A percentile compares a stretch with the other conserved stretches of the same genome.
phyloP scores from a whole-genome alignment of 1,140 invertebrate species.

The Platorchestia sp. region DNA sequence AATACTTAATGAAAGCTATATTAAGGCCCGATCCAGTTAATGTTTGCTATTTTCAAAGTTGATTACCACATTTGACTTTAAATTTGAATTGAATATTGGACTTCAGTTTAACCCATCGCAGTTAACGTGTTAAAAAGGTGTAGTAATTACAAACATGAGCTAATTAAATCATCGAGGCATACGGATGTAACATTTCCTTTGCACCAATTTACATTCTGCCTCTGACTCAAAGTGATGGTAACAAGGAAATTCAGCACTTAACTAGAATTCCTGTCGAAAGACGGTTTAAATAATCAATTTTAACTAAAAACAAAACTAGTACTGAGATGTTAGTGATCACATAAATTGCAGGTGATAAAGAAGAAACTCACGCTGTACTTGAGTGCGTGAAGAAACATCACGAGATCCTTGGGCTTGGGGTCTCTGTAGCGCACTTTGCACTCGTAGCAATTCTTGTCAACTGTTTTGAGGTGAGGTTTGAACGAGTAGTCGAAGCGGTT shows the following conservation, averaged over 20 bases:
- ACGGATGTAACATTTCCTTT: background rate
- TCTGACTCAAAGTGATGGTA: background rate
- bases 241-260: background rate
- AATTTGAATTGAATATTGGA: too few relatives aligned
- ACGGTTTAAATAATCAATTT: background rate
- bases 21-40: too few relatives aligned
- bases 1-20: too few relatives aligned
- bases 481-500: conserved; percentile 72
- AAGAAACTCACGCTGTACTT: conserved; percentile 80
- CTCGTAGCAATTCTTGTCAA: conserved; percentile 91
- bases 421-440: conserved; percentile 92
- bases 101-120: too few relatives aligned
- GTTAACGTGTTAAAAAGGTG: too few relatives aligned
- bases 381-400: conserved; percentile 96
- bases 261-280: background rate
- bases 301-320: too few relatives aligned
- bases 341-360: background rate
- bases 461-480: conserved; percentile 81
- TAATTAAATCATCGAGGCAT: background rate
- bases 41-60: too few relatives aligned
- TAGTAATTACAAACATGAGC: background rate
- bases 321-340: background rate
- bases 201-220: background rate
- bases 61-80: too few relatives aligned
- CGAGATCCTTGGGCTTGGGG: conserved; percentile 88